These are phyloP conservation scores for Nesoenas mayeri DNA, from an alignment of 2,113 vertebrate genomes.

Conservation along the genomic window DNA sequence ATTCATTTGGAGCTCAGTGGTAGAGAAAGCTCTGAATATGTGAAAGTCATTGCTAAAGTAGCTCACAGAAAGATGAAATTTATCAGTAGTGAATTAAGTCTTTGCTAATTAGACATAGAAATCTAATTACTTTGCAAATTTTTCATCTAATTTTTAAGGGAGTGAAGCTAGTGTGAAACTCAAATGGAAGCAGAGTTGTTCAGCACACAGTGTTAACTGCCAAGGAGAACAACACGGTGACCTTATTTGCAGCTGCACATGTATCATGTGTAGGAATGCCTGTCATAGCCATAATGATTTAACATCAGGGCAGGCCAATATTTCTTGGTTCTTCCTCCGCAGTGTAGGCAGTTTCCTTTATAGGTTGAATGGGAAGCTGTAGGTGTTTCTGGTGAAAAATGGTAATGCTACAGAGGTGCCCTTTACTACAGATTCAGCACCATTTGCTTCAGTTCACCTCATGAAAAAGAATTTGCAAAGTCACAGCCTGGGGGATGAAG, in stretches of 20 bases:
- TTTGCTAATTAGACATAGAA: conserved; percentile 34
- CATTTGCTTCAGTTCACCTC: neutral
- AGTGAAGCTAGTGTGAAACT: conserved; percentile 26
- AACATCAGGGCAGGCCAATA: conserved; percentile 66
- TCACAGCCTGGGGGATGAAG: conserved; percentile 6
- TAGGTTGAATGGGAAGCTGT: conserved; percentile 60
- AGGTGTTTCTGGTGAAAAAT: conserved; percentile 70
- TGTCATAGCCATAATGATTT: conserved; percentile 73
- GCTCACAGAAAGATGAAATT: conserved; percentile 33
- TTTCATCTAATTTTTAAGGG: conserved; percentile 36
- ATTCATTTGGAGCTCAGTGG: neutral
- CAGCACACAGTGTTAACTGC: conserved; percentile 39
- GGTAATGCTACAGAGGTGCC: conserved; percentile 51
- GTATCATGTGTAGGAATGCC: conserved; percentile 69
- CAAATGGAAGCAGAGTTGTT: conserved; percentile 20
- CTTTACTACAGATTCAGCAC: conserved; percentile 59
- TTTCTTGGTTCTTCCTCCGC: conserved; percentile 71
- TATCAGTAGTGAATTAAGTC: conserved; percentile 25
- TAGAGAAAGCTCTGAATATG: neutral
- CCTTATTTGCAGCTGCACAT: conserved; percentile 70
- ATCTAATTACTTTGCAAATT: conserved; percentile 54
- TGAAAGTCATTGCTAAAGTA: conserved; percentile 10
- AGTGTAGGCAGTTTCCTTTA: conserved; percentile 68
- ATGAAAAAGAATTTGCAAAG: conserved; percentile 22
- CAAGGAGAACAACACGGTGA: conserved; percentile 50